Percentiles rank a stretch among this genome's conserved stretches.
These are phyloP conservation scores for Poecile atricapillus DNA, from an alignment of 2,113 vertebrate genomes.

Conservation along the genomic window DNA sequence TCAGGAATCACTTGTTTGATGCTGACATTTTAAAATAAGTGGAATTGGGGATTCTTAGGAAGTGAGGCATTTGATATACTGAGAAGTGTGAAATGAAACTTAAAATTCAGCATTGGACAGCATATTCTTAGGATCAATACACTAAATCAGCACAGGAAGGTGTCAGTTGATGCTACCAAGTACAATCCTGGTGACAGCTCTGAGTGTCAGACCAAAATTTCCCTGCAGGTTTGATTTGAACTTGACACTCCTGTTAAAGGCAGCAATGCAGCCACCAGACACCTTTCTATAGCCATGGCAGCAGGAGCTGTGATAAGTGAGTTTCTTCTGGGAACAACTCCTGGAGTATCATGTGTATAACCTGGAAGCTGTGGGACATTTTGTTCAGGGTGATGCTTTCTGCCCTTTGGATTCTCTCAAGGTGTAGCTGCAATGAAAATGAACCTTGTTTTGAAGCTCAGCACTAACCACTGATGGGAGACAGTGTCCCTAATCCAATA, in stretches of 20 bases:
- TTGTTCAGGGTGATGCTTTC: background rate
- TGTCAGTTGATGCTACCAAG: background rate
- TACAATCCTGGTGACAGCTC: background rate
- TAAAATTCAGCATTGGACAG: background rate
- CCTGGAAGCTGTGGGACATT: background rate
- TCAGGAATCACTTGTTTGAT: background rate
- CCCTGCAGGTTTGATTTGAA: background rate
- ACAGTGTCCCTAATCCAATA: background rate
- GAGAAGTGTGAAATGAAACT: background rate
- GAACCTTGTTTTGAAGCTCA: background rate
- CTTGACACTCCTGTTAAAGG: background rate
- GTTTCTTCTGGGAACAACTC: background rate
- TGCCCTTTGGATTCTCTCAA: background rate
- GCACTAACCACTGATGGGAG: background rate
- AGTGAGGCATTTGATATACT: background rate
- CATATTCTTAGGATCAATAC: background rate
- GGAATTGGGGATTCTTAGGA: background rate
- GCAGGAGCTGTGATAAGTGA: background rate
- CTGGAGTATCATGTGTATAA: accelerated
- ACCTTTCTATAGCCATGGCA: background rate
- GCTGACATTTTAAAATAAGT: background rate
- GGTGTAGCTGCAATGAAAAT: background rate
- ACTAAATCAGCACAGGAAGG: background rate
- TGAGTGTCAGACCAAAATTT: background rate
- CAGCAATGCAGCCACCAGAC: background rate